Base-by-base conservation (phyloP, 2,888 invertebrate genomes). In the Chloroclysta siterata region DNA sequence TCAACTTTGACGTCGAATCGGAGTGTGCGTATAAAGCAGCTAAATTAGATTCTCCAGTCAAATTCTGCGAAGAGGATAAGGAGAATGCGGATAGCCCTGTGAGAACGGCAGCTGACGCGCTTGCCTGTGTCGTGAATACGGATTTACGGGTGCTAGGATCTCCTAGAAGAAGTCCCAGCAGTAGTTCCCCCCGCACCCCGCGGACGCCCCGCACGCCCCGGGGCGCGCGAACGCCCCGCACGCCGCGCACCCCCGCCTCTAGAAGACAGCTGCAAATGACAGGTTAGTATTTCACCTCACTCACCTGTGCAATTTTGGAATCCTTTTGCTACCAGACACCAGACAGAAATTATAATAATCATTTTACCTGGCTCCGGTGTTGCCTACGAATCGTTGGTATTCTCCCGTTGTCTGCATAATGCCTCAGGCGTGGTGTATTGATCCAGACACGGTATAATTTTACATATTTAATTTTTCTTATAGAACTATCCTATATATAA, bases 1-100 rank as follows among this genome's bases (percentile, higher is more conserved):
- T 95, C 81, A 95, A 95, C 73, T 93, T 95, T 59, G 94, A 95
- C 73, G 84, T 94, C 33, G 91, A 93, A 61, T 89, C 91, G 59
- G 89, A 93, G 75, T 86, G 89, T 65, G 76, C 85, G 1, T 88
- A 85, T 56, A 90, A 88, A 69, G 79, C 85, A 17, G 79, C 84
- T 7, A 89, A 87, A 68, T 74, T 92, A 69, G 92, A 93, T 63
- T 90, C 93, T 14, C 90, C 92, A 6, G 90, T 91, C 57, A 91
- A 90, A 70, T 91, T 93, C 73, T 80, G 81, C 73, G 91, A 88
- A 59, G 90, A 89, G 55, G 87, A 90, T 69, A 89, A 88, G 57
- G 87, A 90, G 65, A 89, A 87, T 51, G 76, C 84, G 0, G 74
- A 74, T 33, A 89, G 88, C 74, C 89, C 91, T 1, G 78, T 78